Conservation (phyloP, 2,888 invertebrate genomes). For the Caenorhabditis sp. region DNA sequence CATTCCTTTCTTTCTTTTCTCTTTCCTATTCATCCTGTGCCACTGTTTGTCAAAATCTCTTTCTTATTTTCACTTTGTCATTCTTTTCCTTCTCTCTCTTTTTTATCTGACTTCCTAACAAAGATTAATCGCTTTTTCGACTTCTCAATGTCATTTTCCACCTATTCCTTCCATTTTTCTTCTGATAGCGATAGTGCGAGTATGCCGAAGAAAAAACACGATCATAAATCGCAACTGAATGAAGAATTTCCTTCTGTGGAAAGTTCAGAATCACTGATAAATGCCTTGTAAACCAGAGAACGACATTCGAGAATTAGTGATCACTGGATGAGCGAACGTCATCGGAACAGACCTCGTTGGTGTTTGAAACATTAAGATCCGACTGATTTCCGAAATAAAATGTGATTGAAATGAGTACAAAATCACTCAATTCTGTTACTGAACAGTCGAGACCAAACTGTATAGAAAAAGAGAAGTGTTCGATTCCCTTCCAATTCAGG, state of each 20-base stretch:
- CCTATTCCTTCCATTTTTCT: neutral
- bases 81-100: neutral
- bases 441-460: no score
- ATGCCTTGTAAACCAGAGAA: neutral
- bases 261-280: constrained; percentile 3
- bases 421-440: no score
- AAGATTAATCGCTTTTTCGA: constrained; percentile 9
- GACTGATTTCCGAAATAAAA: neutral
- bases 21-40: neutral
- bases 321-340: neutral
- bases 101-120: neutral
- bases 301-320: neutral
- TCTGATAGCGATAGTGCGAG: constrained; percentile 1
- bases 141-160: neutral
- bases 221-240: neutral
- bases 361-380: neutral
- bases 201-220: neutral
- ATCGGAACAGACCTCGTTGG: neutral
- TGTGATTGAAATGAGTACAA: no score
- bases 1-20: constrained; percentile 7
- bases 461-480: no score
- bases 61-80: neutral
- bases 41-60: neutral
- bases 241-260: neutral
- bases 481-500: no score